Percentiles rank a stretch among this genome's conserved stretches.
Conservation (phyloP, 1,140 invertebrate genomes). For the Galleria mellonella region DNA sequence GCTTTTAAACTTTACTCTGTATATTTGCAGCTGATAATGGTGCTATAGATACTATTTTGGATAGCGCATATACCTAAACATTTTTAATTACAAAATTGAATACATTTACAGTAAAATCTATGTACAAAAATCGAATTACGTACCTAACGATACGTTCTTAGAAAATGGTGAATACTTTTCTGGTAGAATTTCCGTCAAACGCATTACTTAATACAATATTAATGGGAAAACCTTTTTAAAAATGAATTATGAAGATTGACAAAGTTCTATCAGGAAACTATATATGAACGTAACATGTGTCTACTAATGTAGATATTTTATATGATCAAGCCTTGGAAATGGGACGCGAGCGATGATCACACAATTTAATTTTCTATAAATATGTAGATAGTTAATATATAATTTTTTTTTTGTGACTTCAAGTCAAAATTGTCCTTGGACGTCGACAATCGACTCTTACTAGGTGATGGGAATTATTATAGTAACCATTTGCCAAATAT, state of each 20-base stretch:
- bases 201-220: no score
- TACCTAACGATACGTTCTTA: conserved; percentile 4
- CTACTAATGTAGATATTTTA: conserved; percentile 1
- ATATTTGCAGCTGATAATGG: conserved; percentile 63
- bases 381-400: conserved; percentile 47
- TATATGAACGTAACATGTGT: background rate
- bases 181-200: conserved; percentile 5
- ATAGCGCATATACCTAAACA: conserved; percentile 37
- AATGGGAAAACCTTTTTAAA: background rate
- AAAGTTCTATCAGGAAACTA: conserved; percentile 2
- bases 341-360: conserved; percentile 13
- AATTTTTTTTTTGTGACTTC: conserved; percentile 40
- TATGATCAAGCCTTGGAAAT: conserved; percentile 1
- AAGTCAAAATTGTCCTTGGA: conserved; percentile 43
- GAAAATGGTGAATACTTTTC: conserved; percentile 2
- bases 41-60: conserved; percentile 59
- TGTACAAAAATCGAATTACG: conserved; percentile 26
- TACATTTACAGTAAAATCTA: conserved; percentile 18
- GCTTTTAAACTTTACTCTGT: conserved; percentile 30
- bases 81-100: conserved; percentile 5
- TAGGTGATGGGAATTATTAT: conserved; percentile 23
- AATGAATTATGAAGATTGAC: background rate
- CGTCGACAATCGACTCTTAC: conserved; percentile 38
- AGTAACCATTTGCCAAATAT: conserved; percentile 39
- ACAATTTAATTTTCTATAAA: conserved; percentile 28